Base-by-base conservation (phyloP, 1,140 invertebrate genomes). In the Diachasma alloeum region DNA sequence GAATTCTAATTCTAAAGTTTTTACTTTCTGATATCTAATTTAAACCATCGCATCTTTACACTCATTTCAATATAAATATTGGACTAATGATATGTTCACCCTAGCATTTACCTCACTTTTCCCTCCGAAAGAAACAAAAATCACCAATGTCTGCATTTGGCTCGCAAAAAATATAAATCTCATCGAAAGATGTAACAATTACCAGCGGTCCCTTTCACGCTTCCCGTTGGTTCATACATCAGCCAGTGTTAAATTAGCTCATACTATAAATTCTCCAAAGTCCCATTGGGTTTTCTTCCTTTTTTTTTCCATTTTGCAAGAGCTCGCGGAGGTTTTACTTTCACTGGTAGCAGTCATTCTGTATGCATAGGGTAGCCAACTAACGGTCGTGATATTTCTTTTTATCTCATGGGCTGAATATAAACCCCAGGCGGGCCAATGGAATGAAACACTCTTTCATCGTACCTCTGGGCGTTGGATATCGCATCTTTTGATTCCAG, bases 361-460 rank as follows among this genome's bases (percentile, higher is more conserved):
- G 87, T 89, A 89, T 89, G 88, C 87, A 89, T 88, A 88, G 86
- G 82, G 86, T 88, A 85, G 84, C 84, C 81, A 79, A 78, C 79
- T 79, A 82, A 80, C 73, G 77, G 80, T 85, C 78, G 75, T 8
- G 19, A 63, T 63, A 63, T 46, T 71, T 26, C 66, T 76, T 36
- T 59, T 42, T 48, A 53, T 19, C 37, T 13, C 15, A 11, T n/a
- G 63, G n/a, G 66, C 31, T 26, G 42, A 72, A 48, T 11, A 48
- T 44, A 46, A 42, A 71, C 39, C 59, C 59, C 59, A 84, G 83
- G 81, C 81, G 80, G 81, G 81, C 48, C 48, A 53, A n/a, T 53
- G 48, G 48, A 53, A 53, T 53, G 48, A 53, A 81, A 81, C 80
- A 83, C 80, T 78, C 46, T 63, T 24, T 74, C 36, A 74, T 74